These are phyloP conservation scores for Lutjanus erythropterus DNA, from an alignment of 2,113 vertebrate genomes.

Conservation along the genomic window DNA sequence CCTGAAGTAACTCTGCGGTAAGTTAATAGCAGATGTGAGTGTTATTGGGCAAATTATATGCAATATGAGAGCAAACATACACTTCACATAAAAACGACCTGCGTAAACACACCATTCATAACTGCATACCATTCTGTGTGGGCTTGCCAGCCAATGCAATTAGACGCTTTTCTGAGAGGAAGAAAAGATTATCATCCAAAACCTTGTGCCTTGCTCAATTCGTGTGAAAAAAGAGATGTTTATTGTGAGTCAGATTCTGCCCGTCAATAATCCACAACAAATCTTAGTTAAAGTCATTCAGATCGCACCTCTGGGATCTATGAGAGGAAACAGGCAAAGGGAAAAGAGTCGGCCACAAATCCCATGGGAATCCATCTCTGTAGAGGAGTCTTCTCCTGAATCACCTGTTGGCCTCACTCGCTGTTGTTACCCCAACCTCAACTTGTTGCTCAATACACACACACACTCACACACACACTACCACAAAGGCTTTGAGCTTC, in stretches of 20 bases:
- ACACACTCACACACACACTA: constrained; percentile 39
- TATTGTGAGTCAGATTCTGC: constrained; percentile 69
- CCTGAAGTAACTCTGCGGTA: constrained; percentile 72
- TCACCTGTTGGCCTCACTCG: constrained; percentile 74
- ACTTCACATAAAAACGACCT: constrained; percentile 75
- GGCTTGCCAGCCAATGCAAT: constrained; percentile 81
- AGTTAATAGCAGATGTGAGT: constrained; percentile 77
- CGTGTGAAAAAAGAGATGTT: constrained; percentile 62
- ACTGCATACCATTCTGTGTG: constrained; percentile 80
- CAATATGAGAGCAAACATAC: constrained; percentile 82
- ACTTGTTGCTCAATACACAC: constrained; percentile 58
- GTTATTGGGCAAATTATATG: constrained; percentile 84
- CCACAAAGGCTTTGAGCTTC: constrained; percentile 73
- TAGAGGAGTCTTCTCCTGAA: constrained; percentile 63
- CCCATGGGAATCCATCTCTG: constrained; percentile 74
- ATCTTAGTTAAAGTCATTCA: constrained; percentile 69
- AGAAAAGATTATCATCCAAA: constrained; percentile 82
- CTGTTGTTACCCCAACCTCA: constrained; percentile 63
- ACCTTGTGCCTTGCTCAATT: constrained; percentile 73
- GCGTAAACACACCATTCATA: constrained; percentile 79
- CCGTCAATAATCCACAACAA: constrained; percentile 75
- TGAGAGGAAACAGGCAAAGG: constrained; percentile 69
- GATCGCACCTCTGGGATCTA: constrained; percentile 77
- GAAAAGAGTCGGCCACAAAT: constrained; percentile 69
- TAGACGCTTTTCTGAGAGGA: constrained; percentile 82